Evolutionary conservation across 2,113 vertebrate genomes (phyloP).

Genomic region (Rhineura floridana): DNA sequence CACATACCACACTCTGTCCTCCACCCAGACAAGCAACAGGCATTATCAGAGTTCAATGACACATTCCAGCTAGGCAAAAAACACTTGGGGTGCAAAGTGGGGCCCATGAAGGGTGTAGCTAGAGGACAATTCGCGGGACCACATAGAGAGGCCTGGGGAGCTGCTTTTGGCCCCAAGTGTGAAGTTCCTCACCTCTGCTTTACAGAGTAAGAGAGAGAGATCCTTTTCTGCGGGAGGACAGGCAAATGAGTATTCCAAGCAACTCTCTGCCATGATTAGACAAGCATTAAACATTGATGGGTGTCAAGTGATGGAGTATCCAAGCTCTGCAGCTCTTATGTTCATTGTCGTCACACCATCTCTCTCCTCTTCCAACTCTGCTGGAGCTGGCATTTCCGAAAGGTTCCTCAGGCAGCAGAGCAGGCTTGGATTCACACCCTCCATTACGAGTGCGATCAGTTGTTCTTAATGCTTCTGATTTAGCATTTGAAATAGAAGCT

Average conservation of each 20-base stretch:
- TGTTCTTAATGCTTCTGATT: background rate
- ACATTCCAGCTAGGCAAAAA: too few species aligned
- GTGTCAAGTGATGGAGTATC: background rate
- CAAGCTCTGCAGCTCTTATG: background rate
- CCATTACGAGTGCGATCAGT: background rate
- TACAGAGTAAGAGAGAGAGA: background rate
- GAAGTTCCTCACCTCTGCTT: too few species aligned
- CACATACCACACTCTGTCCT: too few species aligned
- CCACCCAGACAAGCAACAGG: too few species aligned
- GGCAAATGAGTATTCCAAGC: background rate
- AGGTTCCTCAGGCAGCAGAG: background rate
- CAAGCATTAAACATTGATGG: background rate
- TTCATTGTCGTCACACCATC: background rate
- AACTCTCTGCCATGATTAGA: background rate
- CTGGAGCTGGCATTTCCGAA: constrained; percentile 8
- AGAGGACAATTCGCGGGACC: too few species aligned
- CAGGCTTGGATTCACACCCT: background rate
- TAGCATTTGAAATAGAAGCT: background rate
- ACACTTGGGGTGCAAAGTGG: too few species aligned
- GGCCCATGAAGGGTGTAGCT: too few species aligned
- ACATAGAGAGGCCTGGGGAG: too few species aligned
- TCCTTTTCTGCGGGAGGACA: background rate
- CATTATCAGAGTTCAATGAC: too few species aligned
- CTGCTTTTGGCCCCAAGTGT: too few species aligned
- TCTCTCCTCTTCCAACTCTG: background rate